These are phyloP conservation scores for Poecile montanus DNA, from an alignment of 2,797 vertebrate genomes.

Conservation along the genomic window DNA sequence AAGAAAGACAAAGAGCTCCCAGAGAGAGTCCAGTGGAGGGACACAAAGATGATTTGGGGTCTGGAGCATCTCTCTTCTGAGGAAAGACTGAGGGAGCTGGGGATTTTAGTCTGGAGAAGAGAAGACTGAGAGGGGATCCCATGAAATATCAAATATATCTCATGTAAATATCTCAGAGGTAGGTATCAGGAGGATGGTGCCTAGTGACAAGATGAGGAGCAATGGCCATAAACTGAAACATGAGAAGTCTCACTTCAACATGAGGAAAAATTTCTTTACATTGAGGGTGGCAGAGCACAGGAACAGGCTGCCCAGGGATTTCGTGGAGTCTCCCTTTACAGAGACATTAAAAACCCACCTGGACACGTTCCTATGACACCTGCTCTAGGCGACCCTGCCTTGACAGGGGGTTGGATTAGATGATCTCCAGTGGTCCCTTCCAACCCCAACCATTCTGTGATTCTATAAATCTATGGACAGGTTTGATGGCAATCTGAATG, in stretches of 20 bases:
- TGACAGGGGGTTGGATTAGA: neutral
- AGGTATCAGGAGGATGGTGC: neutral
- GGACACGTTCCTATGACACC: neutral
- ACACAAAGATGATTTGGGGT: neutral
- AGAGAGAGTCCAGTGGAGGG: neutral
- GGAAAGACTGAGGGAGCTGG: neutral
- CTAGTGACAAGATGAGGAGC: accelerated
- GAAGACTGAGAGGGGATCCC: neutral
- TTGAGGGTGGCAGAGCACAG: neutral
- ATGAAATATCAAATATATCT: neutral
- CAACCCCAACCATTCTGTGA: neutral
- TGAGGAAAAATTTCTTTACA: neutral
- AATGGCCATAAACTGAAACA: neutral
- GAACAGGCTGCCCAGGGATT: neutral
- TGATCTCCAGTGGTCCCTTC: neutral
- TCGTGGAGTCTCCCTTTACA: neutral
- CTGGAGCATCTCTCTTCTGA: neutral
- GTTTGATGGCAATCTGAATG: neutral
- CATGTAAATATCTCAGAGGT: neutral
- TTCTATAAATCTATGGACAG: neutral
- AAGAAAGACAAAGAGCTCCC: neutral
- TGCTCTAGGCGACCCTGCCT: neutral
- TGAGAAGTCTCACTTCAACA: accelerated
- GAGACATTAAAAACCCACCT: neutral
- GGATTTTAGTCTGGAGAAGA: neutral